Evolutionary conservation across 2,888 invertebrate genomes (phyloP).

Genomic region (Mimachlamys varia): DNA sequence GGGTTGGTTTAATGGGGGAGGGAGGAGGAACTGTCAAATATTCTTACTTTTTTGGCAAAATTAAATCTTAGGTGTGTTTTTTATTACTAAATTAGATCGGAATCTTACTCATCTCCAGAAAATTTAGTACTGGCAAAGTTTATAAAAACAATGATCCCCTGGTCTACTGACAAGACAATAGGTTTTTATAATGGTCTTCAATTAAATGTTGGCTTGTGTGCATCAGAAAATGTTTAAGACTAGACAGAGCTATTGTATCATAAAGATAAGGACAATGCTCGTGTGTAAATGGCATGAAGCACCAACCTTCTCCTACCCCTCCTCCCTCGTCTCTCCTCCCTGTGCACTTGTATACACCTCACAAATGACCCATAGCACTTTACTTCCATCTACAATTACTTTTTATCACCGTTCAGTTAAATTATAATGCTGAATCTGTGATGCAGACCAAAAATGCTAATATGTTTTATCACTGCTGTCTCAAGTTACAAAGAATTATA

Average conservation of each 20-base stretch:
- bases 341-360: background rate
- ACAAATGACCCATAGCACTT: background rate
- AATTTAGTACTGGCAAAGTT: background rate
- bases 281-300: too few species aligned
- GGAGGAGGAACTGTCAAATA: too few species aligned
- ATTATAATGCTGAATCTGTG: background rate
- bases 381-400: constrained; percentile 1
- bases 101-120: background rate
- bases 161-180: background rate
- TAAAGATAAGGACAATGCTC: background rate
- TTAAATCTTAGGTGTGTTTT: too few species aligned
- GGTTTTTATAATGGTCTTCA: background rate
- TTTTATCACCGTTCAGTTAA: background rate
- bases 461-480: background rate
- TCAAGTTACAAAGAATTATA: background rate
- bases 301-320: background rate
- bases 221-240: background rate
- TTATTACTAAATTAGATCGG: background rate
- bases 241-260: constrained; percentile 2
- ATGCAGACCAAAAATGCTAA: constrained; percentile 11
- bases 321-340: background rate
- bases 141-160: background rate
- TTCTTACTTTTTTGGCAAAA: too few species aligned
- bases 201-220: background rate
- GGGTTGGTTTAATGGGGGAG: too few species aligned